Evolutionary conservation across 37 sponge, comb jelly and placozoan species (phyloP), one percentile per base, ranked within the genome.

Genomic region (Lycopodina hypogea): DNA sequence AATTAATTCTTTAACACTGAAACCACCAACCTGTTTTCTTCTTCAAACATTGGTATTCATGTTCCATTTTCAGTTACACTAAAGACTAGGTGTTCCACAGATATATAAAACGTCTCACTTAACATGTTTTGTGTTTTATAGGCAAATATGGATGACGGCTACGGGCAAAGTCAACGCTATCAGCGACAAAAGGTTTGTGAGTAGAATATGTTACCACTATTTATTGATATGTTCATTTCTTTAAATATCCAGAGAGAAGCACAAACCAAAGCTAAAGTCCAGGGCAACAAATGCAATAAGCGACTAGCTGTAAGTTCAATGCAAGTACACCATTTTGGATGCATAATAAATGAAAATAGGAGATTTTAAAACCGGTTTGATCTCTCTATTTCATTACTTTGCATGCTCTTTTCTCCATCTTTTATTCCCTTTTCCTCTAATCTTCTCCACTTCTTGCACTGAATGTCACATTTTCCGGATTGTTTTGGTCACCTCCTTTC

Each of bases 281-380:
- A 68, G 67, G 79, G 83, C 42, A 83, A 83, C 72, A 83, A 79
- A 41, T 91, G 92, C 83, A 84, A 60, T 23, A 86, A 86, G 68
- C 64, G 85, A 48, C 66, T 91, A 23, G 71, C 76, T 17, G 89
- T 88, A 42, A 77, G 88, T 61, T 36, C 19, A 22, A 33, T 9
- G 29, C 19, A n/a, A n/a, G n/a, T 38, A 9, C 9, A 36, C 22
- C 8, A 21, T 68, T 37, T 9, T 71, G 23, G 4, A 50, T 26
- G 4, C 29, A 71, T 71, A 9, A 2, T n/a, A 6, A 19, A 22
- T 71, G 29, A 9, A 42, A 26, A 22, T 2, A 42, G 9, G 17
- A n/a, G 8, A 48, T 48, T 3, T 12, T 24, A 26, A 7, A 9
- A 6, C 17, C 19, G 7, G 45, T 19, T 53, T 19, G 14, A 19